Base-by-base conservation (phyloP, 2,113 vertebrate species). In the Archilochus colubris region DNA sequence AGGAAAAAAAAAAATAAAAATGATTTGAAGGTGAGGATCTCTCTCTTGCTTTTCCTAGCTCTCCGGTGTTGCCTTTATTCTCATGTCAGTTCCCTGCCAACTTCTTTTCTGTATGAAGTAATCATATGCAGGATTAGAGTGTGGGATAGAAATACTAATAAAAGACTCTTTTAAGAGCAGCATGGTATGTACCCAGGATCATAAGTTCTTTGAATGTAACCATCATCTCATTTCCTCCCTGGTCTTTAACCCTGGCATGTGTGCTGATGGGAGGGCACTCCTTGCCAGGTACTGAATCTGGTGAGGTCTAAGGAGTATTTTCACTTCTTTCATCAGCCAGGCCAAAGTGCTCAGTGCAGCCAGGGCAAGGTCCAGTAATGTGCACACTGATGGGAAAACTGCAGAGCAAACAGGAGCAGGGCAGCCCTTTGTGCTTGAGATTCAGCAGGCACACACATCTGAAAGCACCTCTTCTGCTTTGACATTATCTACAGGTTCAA, bases 401-500 rank as follows among this genome's bases (percentile, higher is more conserved):
- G 46, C 82, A 91, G 89, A 94, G 90, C 96, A 97, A 97, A 97
- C 94, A 97, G 95, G 86, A 97, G 90, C 55, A 82, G 63, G 23
- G 83, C 86, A 93, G 81, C 91, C 54, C 79, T 91, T 97, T 86
- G 25, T 96, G 92, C 96, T 98, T 97, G 97, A 96, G 95, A 98
- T 98, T 98, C 98, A 93, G 94, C 92, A 94, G 82, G 93, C 97
- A 91, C 91, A 84, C 95, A 68, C 78, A 95, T 88, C 96, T 95
- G 94, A 88, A 95, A 97, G 73, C 48, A 24, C 96, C 97, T 94
- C 96, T 96, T 97, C 96, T 94, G 91, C 97, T 67, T 86, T 97
- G 98, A 98, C 97, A 94, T 97, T 98, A 99, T 98, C 98, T 93
- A 85, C 94, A 89, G 95, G 96, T 98, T 97, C 98, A 97, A 98